Percentiles rank a stretch among this genome's conserved stretches.
Conservation (phyloP, 2,888 invertebrate genomes). For the Cephonodes hylas region DNA sequence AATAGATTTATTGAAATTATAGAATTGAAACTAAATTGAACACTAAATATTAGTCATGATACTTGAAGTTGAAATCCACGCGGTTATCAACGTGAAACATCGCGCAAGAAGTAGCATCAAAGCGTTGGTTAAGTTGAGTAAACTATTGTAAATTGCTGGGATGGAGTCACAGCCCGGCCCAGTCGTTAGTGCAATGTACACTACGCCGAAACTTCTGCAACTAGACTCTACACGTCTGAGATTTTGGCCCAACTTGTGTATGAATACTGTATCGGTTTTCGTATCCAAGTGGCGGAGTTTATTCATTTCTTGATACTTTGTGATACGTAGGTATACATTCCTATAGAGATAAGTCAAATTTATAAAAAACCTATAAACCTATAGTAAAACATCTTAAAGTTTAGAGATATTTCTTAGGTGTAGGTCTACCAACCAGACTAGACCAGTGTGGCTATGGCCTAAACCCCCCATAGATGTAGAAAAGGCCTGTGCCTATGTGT, state of each 20-base stretch:
- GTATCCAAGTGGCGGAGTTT: neutral
- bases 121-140: neutral
- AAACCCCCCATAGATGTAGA: too few relatives aligned
- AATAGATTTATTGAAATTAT: too few relatives aligned
- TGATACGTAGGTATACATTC: neutral
- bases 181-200: slow-evolving; percentile 6
- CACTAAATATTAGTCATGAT: neutral
- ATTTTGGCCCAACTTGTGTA: neutral
- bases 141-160: slow-evolving; percentile 5
- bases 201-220: neutral
- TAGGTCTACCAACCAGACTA: too few relatives aligned
- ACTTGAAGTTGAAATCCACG: too few relatives aligned
- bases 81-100: neutral
- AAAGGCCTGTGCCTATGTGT: too few relatives aligned
- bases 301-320: neutral
- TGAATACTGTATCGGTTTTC: slow-evolving; percentile 2
- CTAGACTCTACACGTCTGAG: neutral
- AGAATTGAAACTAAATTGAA: too few relatives aligned
- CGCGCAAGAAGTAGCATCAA: neutral
- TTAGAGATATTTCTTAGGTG: too few relatives aligned
- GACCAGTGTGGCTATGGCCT: too few relatives aligned
- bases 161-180: neutral
- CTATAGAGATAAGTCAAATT: too few relatives aligned
- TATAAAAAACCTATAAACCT: too few relatives aligned
- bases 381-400: too few relatives aligned